These are phyloP conservation scores for Athene cunicularia DNA, from an alignment of 2,113 vertebrate species.

Conservation along the genomic window DNA sequence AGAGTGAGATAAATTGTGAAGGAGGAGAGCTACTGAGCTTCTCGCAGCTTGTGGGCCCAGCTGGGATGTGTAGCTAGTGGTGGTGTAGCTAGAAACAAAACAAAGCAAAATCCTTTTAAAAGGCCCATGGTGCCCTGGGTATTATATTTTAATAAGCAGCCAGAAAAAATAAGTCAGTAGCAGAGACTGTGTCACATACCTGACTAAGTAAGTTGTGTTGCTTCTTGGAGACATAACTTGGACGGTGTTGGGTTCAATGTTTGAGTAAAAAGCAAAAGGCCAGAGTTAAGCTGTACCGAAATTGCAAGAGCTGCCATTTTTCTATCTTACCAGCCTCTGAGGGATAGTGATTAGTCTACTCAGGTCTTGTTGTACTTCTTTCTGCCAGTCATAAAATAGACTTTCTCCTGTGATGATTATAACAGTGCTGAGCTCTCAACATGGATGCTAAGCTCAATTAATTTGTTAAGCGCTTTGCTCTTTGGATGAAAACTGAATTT, in stretches of 20 bases:
- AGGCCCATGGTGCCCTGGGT: not conserved
- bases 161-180: not conserved
- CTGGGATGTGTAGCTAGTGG: not conserved
- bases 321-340: not conserved
- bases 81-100: not conserved
- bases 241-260: not conserved
- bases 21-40: not conserved
- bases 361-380: not conserved
- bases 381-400: not conserved
- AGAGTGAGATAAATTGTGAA: not conserved
- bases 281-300: not conserved
- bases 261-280: not conserved
- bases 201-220: not conserved
- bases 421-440: not conserved
- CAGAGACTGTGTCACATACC: not conserved
- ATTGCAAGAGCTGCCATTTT: not conserved
- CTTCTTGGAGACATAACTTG: not conserved
- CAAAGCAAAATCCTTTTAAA: not conserved
- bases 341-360: not conserved
- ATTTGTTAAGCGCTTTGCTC: constrained; percentile 37
- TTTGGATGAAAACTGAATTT: constrained; percentile 12
- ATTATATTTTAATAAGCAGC: not conserved
- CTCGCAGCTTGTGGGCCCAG: not conserved
- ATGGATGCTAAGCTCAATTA: constrained; percentile 28
- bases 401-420: not conserved